phyloP scores from a whole-genome alignment of 2,797 vertebrate genomes.

The Acanthurus tractus region DNA sequence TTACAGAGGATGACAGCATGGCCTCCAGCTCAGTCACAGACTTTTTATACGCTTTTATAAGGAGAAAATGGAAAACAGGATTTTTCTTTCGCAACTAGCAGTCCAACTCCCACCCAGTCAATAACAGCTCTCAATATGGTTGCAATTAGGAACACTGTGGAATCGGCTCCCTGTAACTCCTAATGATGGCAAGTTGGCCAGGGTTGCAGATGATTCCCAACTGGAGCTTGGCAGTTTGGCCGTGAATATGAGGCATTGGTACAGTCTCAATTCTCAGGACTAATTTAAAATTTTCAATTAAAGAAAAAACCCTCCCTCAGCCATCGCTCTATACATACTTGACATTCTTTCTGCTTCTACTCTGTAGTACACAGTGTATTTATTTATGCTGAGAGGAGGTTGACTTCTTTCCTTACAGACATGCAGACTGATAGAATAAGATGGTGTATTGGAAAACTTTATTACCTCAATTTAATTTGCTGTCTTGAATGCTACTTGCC shows the following conservation, averaged over 20 bases:
- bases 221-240: conserved; percentile 56
- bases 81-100: conserved; percentile 68
- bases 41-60: conserved; percentile 83
- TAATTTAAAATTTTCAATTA: conserved; percentile 62
- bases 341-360: conserved; percentile 5
- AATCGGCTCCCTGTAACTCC: conserved; percentile 76
- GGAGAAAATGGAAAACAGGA: conserved; percentile 82
- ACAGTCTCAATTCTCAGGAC: conserved; percentile 55
- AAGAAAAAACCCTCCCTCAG: conserved; percentile 32
- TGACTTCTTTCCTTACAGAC: conserved; percentile 28
- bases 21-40: conserved; percentile 81
- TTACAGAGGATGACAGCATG: conserved; percentile 83
- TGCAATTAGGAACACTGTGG: conserved; percentile 79
- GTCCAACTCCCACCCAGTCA: conserved; percentile 78
- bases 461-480: conserved; percentile 27
- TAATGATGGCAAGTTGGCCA: conserved; percentile 78
- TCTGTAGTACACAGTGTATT: conserved; percentile 8
- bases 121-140: conserved; percentile 81
- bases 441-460: conserved; percentile 46
- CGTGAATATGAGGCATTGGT: conserved; percentile 46
- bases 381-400: conserved; percentile 48
- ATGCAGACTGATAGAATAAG: conserved; percentile 16
- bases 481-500: not conserved
- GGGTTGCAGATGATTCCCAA: conserved; percentile 65
- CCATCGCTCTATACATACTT: conserved; percentile 17